Evolutionary conservation across 2,888 invertebrate species (phyloP).

Genomic region (Cylindroiulus punctatus): DNA sequence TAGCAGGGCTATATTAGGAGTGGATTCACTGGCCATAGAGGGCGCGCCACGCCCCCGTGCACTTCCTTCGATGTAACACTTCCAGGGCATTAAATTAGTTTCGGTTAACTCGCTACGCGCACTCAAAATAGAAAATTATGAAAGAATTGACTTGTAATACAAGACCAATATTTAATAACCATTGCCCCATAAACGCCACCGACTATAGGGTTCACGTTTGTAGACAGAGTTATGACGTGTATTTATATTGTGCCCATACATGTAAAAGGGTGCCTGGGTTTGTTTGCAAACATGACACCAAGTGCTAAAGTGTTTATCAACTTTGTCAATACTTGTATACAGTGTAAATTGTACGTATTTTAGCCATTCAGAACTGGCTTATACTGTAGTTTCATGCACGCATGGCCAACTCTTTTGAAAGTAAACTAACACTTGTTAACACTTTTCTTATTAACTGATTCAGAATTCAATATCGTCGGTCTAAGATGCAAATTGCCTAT

Average conservation of each 20-base stretch:
- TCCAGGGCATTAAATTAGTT: conserved; percentile 49
- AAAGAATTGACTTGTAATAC: not conserved
- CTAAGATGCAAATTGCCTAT: too few species aligned
- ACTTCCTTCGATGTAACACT: conserved; percentile 36
- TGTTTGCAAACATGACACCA: conserved; percentile 6
- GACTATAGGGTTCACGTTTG: not conserved
- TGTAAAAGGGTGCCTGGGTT: not conserved
- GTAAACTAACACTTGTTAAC: too few species aligned
- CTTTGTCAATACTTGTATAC: too few species aligned
- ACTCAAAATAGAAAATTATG: conserved; percentile 22
- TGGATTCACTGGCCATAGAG: conserved; percentile 35
- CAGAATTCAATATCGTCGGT: too few species aligned
- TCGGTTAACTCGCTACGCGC: conserved; percentile 42
- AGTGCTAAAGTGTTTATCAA: too few species aligned
- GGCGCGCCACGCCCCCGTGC: conserved; percentile 29
- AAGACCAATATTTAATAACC: not conserved
- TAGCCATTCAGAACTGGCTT: too few species aligned
- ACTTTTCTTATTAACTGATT: too few species aligned
- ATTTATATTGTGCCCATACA: not conserved
- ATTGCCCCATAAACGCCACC: not conserved
- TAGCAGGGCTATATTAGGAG: conserved; percentile 39
- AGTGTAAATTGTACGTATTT: too few species aligned
- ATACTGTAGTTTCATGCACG: too few species aligned
- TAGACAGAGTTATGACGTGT: not conserved
- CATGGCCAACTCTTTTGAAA: too few species aligned